phyloP scores from a whole-genome alignment of 2,113 vertebrate genomes.

The Lontra canadensis region DNA sequence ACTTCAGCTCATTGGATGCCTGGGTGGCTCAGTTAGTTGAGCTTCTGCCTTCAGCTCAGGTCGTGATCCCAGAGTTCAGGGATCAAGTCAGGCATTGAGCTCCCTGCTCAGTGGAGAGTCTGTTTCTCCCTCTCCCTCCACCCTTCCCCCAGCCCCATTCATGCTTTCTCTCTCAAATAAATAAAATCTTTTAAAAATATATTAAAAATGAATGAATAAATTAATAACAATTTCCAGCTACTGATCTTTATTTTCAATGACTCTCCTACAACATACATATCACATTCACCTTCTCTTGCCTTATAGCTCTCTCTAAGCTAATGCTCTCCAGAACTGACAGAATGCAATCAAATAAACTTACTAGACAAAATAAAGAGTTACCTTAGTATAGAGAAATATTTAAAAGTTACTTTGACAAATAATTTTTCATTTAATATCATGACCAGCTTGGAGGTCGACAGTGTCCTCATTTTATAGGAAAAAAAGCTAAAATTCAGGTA shows the following conservation, averaged over 20 bases:
- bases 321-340: not conserved
- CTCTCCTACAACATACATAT: not conserved
- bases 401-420: not conserved
- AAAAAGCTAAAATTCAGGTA: slow-evolving; percentile 15
- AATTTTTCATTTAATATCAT: not conserved
- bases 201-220: too few relatives aligned
- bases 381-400: not conserved
- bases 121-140: too few relatives aligned
- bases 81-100: too few relatives aligned
- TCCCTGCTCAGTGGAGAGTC: too few relatives aligned
- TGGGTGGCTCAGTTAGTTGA: too few relatives aligned
- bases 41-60: too few relatives aligned
- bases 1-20: not conserved
- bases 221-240: not conserved
- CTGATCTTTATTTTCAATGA: not conserved
- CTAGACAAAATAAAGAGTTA: not conserved
- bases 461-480: not conserved
- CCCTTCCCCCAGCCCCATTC: too few relatives aligned
- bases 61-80: too few relatives aligned
- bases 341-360: not conserved
- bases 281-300: not conserved
- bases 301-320: not conserved
- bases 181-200: too few relatives aligned
- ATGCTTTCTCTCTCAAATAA: too few relatives aligned
- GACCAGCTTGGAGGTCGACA: not conserved